These are phyloP conservation scores for Bos indicus DNA, from an alignment of 2,113 vertebrate genomes.

Conservation along the genomic window DNA sequence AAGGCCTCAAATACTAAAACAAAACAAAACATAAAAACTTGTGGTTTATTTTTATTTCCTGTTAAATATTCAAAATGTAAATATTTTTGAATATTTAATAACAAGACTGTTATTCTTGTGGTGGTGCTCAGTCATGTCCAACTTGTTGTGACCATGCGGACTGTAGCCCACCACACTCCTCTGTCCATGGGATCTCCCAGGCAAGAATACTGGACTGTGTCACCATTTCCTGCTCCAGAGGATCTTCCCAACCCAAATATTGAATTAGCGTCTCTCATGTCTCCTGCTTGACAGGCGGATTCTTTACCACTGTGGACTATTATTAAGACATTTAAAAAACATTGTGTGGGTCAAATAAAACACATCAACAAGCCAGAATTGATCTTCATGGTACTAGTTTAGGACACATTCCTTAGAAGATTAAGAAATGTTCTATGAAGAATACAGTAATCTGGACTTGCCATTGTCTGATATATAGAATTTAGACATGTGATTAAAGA, in stretches of 20 bases:
- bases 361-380: neutral
- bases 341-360: neutral
- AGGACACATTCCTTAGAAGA: neutral
- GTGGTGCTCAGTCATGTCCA: neutral
- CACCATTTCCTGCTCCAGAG: neutral
- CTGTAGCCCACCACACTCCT: neutral
- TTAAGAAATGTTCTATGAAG: neutral
- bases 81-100: neutral
- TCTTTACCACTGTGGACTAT: neutral
- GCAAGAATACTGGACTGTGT: neutral
- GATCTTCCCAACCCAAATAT: neutral
- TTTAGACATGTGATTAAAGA: neutral
- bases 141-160: neutral
- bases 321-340: neutral
- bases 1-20: neutral
- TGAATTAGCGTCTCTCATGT: neutral
- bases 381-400: neutral
- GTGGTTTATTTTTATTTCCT: neutral
- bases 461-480: neutral
- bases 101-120: neutral
- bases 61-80: neutral
- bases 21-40: neutral
- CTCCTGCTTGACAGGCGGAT: neutral
- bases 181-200: neutral
- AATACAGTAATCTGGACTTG: neutral